Conservation (phyloP, 2,888 invertebrate genomes). For the Drosophila parthenogenetica region DNA sequence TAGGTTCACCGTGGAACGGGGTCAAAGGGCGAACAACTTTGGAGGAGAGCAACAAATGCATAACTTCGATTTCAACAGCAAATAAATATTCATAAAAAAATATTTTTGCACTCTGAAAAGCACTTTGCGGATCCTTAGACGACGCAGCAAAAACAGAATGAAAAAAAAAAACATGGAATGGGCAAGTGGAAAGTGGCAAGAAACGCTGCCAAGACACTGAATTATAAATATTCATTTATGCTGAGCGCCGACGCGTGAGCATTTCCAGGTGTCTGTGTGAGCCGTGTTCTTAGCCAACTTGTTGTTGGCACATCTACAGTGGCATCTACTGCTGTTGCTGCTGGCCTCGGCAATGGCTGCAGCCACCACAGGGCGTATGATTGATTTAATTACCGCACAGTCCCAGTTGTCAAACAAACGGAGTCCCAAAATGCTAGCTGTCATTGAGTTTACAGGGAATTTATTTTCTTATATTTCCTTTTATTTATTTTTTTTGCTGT, state of each 20-base stretch:
- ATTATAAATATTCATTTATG: conserved; percentile 81
- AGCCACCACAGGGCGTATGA: conserved; percentile 66
- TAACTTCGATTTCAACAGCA: conserved; percentile 79
- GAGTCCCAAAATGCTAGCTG: neutral
- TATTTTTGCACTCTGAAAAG: conserved; percentile 67
- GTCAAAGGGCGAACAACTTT: neutral
- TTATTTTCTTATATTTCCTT: neutral
- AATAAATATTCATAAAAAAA: conserved; percentile 80
- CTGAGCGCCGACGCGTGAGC: conserved; percentile 69
- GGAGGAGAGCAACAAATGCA: conserved; percentile 61
- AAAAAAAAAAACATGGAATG: neutral
- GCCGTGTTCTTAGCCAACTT: conserved; percentile 24
- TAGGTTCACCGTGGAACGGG: neutral
- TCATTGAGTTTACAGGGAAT: conserved; percentile 16
- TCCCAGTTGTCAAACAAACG: conserved; percentile 47
- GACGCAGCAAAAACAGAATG: conserved; percentile 17
- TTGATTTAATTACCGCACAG: conserved; percentile 75
- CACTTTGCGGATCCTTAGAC: conserved; percentile 65
- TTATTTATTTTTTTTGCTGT: neutral
- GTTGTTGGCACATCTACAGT: conserved; percentile 33
- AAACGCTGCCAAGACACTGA: conserved; percentile 55
- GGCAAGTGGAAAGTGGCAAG: neutral
- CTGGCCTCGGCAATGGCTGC: neutral
- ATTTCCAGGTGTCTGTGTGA: conserved; percentile 66
- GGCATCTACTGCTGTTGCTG: conserved; percentile 11